Conservation (phyloP, 1,140 invertebrate species). For the Panulirus ornatus region DNA sequence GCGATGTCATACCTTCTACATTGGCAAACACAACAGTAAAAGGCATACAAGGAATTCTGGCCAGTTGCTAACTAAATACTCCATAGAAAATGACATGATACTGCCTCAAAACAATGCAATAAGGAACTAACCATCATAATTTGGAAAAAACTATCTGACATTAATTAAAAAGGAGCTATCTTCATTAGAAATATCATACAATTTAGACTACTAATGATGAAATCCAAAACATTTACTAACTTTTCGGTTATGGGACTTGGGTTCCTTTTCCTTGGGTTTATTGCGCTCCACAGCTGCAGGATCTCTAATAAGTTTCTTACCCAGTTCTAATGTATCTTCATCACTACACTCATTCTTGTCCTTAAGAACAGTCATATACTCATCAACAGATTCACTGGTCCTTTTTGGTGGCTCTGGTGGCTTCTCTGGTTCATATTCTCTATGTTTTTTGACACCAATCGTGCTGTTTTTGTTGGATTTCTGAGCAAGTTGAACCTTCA, state of each 20-base stretch:
- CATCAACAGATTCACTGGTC: not conserved
- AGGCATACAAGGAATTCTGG: no score
- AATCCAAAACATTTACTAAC: slow-evolving; percentile 17
- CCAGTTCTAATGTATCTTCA: slow-evolving; percentile 42
- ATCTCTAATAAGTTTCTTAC: slow-evolving; percentile 43
- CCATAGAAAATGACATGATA: no score
- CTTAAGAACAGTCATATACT: slow-evolving; percentile 49
- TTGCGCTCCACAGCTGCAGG: not conserved
- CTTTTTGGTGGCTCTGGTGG: slow-evolving; percentile 20
- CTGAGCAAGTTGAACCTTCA: slow-evolving; percentile 77
- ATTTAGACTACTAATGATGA: not conserved
- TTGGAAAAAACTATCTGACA: no score
- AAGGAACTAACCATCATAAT: no score
- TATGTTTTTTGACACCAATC: slow-evolving; percentile 50
- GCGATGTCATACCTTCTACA: no score
- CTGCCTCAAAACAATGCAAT: no score
- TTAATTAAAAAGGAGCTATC: no score
- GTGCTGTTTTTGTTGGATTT: slow-evolving; percentile 58
- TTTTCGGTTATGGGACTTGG: slow-evolving; percentile 43
- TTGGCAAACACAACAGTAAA: no score
- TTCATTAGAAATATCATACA: no score
- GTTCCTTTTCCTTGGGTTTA: slow-evolving; percentile 54
- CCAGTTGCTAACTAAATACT: no score
- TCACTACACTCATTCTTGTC: slow-evolving; percentile 59
- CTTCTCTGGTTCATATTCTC: slow-evolving; percentile 37